These are phyloP conservation scores for Darevskia mixta DNA, from an alignment of 2,797 vertebrate species.

Conservation along the genomic window DNA sequence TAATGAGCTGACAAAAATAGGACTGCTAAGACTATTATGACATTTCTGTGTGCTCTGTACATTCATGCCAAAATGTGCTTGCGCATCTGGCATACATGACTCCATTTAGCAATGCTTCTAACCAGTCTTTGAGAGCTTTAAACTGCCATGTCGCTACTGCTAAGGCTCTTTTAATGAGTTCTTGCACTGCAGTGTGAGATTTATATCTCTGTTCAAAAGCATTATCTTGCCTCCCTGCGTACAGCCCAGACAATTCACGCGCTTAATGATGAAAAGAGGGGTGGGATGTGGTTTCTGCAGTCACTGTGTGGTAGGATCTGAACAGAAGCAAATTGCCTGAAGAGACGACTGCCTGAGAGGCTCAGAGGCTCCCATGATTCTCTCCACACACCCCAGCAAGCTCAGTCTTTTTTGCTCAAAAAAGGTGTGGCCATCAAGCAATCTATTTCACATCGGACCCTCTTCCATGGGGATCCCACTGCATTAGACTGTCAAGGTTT, in stretches of 20 bases:
- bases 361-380: neutral
- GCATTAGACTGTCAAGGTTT: neutral
- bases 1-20: conserved; percentile 47
- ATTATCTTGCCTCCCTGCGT: neutral
- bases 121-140: conserved; percentile 27
- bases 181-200: conserved; percentile 14
- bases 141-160: conserved; percentile 25
- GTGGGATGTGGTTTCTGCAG: conserved; percentile 5
- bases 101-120: conserved; percentile 39
- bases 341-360: fast-evolving
- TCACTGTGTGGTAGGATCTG: neutral
- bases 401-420: too few species aligned
- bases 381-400: neutral
- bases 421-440: neutral
- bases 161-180: conserved; percentile 15
- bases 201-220: conserved; percentile 27
- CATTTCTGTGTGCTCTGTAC: neutral
- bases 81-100: conserved; percentile 45
- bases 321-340: neutral
- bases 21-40: conserved; percentile 25
- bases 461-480: neutral
- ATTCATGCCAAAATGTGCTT: conserved; percentile 25
- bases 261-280: conserved; percentile 31
- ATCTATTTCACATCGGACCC: neutral
- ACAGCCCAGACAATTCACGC: neutral